Base-by-base conservation (phyloP, 2,113 vertebrate species). In the Solenodon paradoxus region DNA sequence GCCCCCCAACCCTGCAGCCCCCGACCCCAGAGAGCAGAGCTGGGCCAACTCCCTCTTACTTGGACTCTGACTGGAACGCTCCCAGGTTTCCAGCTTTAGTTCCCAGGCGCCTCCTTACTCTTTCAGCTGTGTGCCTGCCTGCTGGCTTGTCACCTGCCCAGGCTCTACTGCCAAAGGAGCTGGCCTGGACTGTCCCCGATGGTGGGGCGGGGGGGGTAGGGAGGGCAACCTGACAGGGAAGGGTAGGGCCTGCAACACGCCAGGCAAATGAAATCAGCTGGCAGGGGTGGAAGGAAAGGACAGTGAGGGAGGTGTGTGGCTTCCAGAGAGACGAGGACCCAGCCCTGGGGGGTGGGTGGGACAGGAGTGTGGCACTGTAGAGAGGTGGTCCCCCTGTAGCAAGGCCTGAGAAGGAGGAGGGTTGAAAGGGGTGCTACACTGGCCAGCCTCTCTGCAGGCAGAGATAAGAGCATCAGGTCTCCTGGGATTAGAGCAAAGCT, bases 201-300 rank as follows among this genome's bases (percentile, higher is more conserved):
- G 53, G 66, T 3, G 24, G 28, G 7, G 55, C 26, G 55, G 55
- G 24, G 55, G 17, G n/a, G n/a, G n/a, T n/a, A n/a, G 49, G 91
- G 77, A 55, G 74, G 63, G 6, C 47, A 75, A n/a, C n/a, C 79
- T 49, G 92, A 96, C 91, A 88, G 97, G 96, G 97, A 97, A 96
- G 97, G 97, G 78, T 92, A 88, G 95, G 95, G 97, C 92, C 75
- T n/a, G n/a, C 30, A 40, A 89, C 92, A 97, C 95, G 82, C 98
- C 98, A 98, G 98, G 98, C 98, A 98, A 98, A 98, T 98, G 98
- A 98, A 98, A 98, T 98, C 97, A 98, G 98, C 97, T 96, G 98
- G 97, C 96, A 95, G 96, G 88, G 95, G 90, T 94, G 94, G 96
- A 96, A 92, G 94, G 93, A 88, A 98, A 97, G 97, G 96, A 97